These are phyloP conservation scores for Prorops nasuta DNA, from an alignment of 1,140 invertebrate genomes.

Conservation along the genomic window DNA sequence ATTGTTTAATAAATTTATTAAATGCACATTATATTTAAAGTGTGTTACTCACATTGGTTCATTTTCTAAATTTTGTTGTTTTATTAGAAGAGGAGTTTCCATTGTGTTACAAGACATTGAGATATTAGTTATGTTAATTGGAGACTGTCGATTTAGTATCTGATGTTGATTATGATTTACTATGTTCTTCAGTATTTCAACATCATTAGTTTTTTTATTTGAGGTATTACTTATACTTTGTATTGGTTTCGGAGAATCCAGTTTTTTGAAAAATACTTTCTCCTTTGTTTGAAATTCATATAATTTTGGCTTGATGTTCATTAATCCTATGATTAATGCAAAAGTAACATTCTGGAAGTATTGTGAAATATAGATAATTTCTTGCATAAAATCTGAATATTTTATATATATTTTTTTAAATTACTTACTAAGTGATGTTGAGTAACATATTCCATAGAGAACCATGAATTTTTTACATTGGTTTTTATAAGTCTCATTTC, in stretches of 20 bases:
- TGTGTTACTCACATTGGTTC: constrained; percentile 30
- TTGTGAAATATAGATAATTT: constrained; percentile 3
- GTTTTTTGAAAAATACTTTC: constrained; percentile 29
- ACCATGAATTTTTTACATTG: constrained; percentile 26
- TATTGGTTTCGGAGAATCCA: constrained; percentile 15
- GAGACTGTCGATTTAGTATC: not conserved
- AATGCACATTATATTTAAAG: not conserved
- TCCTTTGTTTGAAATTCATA: constrained; percentile 18
- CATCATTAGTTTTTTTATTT: constrained; percentile 5
- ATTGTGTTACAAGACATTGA: not conserved
- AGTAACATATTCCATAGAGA: constrained; percentile 29
- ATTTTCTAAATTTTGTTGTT: too few relatives aligned
- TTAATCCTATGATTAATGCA: constrained; percentile 34
- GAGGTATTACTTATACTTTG: not conserved
- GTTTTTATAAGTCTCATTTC: constrained; percentile 29
- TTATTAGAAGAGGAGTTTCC: constrained; percentile 15
- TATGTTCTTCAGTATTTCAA: constrained; percentile 25
- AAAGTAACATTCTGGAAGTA: constrained; percentile 35
- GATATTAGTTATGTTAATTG: not conserved
- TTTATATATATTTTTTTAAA: constrained; percentile 1
- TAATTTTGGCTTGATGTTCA: constrained; percentile 35
- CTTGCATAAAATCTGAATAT: constrained; percentile 1
- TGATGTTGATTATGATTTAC: constrained; percentile 13
- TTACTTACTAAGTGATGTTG: constrained; percentile 40
- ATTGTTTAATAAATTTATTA: constrained; percentile 3